Base-by-base conservation (phyloP, 2,113 vertebrate genomes). In the Arizona elegans region DNA sequence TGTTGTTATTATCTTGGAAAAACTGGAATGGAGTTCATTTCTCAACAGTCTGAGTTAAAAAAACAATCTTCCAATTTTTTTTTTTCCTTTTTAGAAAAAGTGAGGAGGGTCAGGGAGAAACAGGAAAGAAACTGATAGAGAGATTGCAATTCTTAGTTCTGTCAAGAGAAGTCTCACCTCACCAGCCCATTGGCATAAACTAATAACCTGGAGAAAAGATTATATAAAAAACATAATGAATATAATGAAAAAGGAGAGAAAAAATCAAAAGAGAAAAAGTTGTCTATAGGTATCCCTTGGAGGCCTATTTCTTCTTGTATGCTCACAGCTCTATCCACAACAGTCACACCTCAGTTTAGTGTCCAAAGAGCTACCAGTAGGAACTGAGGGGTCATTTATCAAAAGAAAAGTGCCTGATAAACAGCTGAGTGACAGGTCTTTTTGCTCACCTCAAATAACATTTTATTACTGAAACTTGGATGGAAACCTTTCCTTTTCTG, bases 361-460 rank as follows among this genome's bases (percentile, higher is more conserved):
- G 53, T 65, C 86, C 58, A 3, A 0, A 0, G 53, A 87, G 93
- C 91, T 95, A 93, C 86, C 8, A 0, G 85, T 88, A 93, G 94
- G 92, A 88, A 17, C 90, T 93, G 52, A 58, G 53, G 95, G 95
- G 95, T 91, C 91, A 91, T 94, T 94, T 92, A 87, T 86, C 86
- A 92, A n/a, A 59, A 95, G 90, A 9, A 95, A 95, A 92, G 92
- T 91, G 92, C 75, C 90, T 52, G 90, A 93, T 92, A 94, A 96
- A 95, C 70, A 93, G 86, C 43, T n/a, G 54, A 92, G 92, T 91
- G 70, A 92, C 85, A 90, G 88, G 90, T 91, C 95, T 97, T 95
- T 96, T 95, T 96, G 93, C 86, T 90, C 94, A 87, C 23, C 47
- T 53, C 81, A 96, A 95, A 95, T 96, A 96, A 96, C 95, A 92